These are phyloP conservation scores for Ageneiosus marmoratus DNA, from an alignment of 2,113 vertebrate species.

Conservation along the genomic window DNA sequence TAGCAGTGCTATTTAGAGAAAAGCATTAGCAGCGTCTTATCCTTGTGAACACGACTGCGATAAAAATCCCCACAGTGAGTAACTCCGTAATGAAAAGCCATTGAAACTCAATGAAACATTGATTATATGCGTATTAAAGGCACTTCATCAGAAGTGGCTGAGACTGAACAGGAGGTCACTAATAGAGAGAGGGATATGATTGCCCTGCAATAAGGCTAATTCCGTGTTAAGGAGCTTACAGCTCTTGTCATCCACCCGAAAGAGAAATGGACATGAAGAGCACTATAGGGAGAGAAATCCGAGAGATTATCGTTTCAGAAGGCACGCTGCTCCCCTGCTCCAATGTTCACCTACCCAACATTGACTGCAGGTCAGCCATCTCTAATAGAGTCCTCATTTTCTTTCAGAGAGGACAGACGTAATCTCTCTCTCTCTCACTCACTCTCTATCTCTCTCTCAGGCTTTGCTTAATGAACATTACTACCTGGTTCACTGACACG, in stretches of 20 bases:
- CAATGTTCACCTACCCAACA: conserved; percentile 62
- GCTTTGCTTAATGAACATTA: conserved; percentile 76
- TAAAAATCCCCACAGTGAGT: conserved; percentile 54
- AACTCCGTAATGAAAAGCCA: conserved; percentile 57
- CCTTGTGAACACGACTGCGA: conserved; percentile 50
- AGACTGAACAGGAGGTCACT: conserved; percentile 45
- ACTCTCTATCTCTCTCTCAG: conserved; percentile 56
- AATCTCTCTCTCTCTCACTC: conserved; percentile 54
- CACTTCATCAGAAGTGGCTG: conserved; percentile 61
- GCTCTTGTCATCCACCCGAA: conserved; percentile 56
- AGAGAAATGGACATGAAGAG: conserved; percentile 63
- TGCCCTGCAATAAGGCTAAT: conserved; percentile 69
- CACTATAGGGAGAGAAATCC: conserved; percentile 66
- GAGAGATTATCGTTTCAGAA: conserved; percentile 70
- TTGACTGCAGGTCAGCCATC: conserved; percentile 75
- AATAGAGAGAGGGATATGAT: conserved; percentile 48
- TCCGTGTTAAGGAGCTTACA: conserved; percentile 71
- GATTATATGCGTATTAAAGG: conserved; percentile 64
- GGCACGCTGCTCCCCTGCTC: conserved; percentile 42
- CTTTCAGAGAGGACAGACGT: conserved; percentile 66
- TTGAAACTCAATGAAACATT: conserved; percentile 62
- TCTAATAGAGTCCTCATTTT: conserved; percentile 65
- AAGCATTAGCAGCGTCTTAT: conserved; percentile 43
- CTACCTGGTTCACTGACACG: conserved; percentile 67
- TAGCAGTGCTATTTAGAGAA: conserved; percentile 34